Percentiles rank a stretch among this genome's conserved stretches.
Conservation (phyloP, 1,140 invertebrate species). For the Eciton burchellii region DNA sequence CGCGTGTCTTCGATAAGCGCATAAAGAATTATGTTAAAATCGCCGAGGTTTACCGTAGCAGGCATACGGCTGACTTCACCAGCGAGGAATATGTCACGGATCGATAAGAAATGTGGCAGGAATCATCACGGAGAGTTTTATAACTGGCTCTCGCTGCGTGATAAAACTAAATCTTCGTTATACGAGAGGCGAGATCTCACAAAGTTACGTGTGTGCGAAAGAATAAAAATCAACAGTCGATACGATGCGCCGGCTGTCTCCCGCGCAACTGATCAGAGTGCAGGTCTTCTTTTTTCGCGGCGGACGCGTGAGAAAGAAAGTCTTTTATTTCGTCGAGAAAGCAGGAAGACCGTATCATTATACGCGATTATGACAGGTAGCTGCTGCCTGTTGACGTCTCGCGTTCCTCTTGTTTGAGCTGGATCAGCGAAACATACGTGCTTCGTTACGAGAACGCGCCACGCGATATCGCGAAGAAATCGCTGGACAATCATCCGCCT, state of each 20-base stretch:
- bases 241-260: not conserved
- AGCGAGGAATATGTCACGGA: not conserved
- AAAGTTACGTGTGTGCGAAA: slow-evolving; percentile 12
- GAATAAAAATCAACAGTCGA: slow-evolving; percentile 26
- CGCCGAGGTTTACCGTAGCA: not conserved
- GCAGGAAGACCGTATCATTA: slow-evolving; percentile 52
- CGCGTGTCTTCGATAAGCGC: not conserved
- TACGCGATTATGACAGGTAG: slow-evolving; percentile 44
- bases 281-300: slow-evolving; percentile 11
- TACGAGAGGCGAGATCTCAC: not conserved
- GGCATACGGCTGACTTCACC: not conserved
- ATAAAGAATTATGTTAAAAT: not conserved
- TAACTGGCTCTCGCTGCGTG: not conserved
- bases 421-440: not conserved
- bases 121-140: not conserved
- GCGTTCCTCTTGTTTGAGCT: slow-evolving; percentile 40
- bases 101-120: not conserved
- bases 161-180: not conserved
- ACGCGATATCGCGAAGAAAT: slow-evolving; percentile 18
- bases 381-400: slow-evolving; percentile 39
- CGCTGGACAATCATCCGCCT: slow-evolving; percentile 20
- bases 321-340: slow-evolving; percentile 56
- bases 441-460: slow-evolving; percentile 34
- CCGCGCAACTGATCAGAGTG: slow-evolving; percentile 30
- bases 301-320: slow-evolving; percentile 56